Conservation (phyloP, 2,113 vertebrate species). For the Benthochromis sp. region DNA sequence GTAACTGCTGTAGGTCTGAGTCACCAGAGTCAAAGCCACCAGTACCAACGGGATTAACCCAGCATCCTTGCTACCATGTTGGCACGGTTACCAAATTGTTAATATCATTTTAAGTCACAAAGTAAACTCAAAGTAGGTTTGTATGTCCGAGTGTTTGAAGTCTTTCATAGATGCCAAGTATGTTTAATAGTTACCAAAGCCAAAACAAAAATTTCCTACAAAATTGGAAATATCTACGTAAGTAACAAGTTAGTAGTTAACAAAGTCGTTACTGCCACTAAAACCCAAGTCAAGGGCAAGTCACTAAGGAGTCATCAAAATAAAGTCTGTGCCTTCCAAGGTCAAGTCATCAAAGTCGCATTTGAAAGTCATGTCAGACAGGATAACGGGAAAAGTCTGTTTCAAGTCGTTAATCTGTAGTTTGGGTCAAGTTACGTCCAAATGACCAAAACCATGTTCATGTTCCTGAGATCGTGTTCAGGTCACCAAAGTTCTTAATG, state of each 20-base stretch:
- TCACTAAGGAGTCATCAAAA: background rate
- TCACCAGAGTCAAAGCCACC: background rate
- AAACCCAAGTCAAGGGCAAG: background rate
- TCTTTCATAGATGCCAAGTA: background rate
- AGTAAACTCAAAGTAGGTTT: background rate
- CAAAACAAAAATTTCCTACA: background rate
- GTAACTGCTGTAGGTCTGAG: background rate
- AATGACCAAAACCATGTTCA: background rate
- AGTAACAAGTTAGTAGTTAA: background rate
- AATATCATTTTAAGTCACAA: background rate
- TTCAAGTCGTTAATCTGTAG: background rate
- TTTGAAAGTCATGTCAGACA: background rate
- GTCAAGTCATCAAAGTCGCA: background rate
- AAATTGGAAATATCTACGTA: accelerated
- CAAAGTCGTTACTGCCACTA: background rate
- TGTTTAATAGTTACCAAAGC: background rate
- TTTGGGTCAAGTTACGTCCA: background rate
- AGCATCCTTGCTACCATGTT: background rate
- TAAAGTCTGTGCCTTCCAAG: background rate
- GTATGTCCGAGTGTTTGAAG: background rate
- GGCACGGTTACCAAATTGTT: background rate
- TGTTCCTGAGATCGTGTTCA: background rate
- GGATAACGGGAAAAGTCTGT: background rate
- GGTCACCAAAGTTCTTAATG: background rate
- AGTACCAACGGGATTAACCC: background rate